Evolutionary conservation across 2,113 vertebrate genomes (phyloP), one percentile per base, ranked within the genome.

Genomic region (Perca schrenkii): DNA sequence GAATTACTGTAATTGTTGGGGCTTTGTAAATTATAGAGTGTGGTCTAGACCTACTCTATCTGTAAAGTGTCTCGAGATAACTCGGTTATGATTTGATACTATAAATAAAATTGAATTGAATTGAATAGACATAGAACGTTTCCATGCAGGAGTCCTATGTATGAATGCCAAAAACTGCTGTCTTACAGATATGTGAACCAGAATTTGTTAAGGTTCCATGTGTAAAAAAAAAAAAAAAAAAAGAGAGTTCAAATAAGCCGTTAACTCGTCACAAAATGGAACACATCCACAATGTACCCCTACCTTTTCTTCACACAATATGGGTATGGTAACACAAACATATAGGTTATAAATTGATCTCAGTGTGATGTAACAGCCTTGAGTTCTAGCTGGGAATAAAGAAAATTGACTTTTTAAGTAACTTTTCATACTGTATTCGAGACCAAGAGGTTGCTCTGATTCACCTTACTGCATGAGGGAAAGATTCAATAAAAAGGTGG

Each of bases 391-490:
- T 72, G 73, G 40, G 75, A 84, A 80, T 68, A 86, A 61, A 74
- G 84, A 83, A 87, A 90, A 89, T 86, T 80, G 88, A 91, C 88
- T 89, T 85, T 36, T 36, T 36, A 6, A 1, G 86, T 88, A 87
- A 84, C 84, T 85, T 67, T 89, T 86, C 80, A 86, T 87, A 87
- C 79, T 88, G 66, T 85, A 87, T 89, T 90, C 84, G 82, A 90
- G 80, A 88, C 90, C 88, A 86, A 88, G 85, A 63, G 60, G 73
- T 61, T 77, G 80, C 75, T 84, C 75, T 66, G 90, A 90, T 93
- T 90, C 89, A 87, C 79, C 74, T 88, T 75, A 14, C 84, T 22
- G 86, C 86, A 76, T 79, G 91, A 89, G 78, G 81, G 84, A 70
- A 79, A 15, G 49, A 88, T 54, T 90, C 85, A 22, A 90, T 92